phyloP scores from a whole-genome alignment of 2,797 vertebrate species.

The Mormyrus hasselquistii region DNA sequence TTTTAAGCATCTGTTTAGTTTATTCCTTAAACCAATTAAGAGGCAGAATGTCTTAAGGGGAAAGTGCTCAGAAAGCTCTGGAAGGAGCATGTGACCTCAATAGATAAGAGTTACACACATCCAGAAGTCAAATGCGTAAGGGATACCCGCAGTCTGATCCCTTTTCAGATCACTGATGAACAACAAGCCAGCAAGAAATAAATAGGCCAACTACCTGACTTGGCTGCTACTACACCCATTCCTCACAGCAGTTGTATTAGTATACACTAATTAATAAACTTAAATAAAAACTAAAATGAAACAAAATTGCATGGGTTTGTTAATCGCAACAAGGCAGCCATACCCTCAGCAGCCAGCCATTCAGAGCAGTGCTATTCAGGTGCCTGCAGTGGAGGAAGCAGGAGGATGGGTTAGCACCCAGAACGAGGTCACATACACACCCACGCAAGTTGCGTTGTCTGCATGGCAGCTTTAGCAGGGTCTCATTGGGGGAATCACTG shows the following conservation, averaged over 20 bases:
- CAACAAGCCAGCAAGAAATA: not conserved
- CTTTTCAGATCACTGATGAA: not conserved
- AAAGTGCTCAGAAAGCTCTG: not conserved
- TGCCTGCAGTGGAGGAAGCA: not conserved
- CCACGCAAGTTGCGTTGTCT: not conserved
- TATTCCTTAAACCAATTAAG: not conserved
- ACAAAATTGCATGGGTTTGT: not conserved
- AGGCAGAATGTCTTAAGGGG: not conserved
- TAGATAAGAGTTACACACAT: not conserved
- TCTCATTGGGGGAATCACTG: not conserved
- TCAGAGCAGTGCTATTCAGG: not conserved
- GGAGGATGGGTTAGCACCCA: not conserved
- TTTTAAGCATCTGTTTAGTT: not conserved
- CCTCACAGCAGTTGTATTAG: not conserved
- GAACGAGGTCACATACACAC: not conserved
- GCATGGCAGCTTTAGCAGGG: not conserved
- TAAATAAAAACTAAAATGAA: not conserved
- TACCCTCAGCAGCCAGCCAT: not conserved
- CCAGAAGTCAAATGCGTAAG: not conserved
- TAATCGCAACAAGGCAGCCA: not conserved
- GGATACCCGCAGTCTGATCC: not conserved
- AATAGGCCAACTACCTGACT: not conserved
- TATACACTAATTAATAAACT: not conserved
- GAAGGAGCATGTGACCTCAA: not conserved
- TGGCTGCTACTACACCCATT: not conserved